Evolutionary conservation across 2,888 invertebrate species (phyloP).

Genomic region (Andricus quercusramuli): DNA sequence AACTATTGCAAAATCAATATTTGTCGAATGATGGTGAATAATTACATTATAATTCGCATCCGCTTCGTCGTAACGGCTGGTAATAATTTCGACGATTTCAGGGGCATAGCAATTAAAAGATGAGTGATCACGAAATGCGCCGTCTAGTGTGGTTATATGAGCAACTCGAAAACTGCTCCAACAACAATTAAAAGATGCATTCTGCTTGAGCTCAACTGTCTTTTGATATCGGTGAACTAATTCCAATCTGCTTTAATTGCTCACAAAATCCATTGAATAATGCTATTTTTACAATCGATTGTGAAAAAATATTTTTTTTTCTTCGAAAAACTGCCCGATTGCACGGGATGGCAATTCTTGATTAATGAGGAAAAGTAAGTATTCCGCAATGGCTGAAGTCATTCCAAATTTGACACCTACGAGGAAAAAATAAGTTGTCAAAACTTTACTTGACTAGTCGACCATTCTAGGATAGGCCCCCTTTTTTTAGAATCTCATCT

Average conservation of each 20-base stretch:
- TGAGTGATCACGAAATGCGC: slow-evolving; percentile 37
- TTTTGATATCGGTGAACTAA: slow-evolving; percentile 57
- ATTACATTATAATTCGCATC: slow-evolving; percentile 15
- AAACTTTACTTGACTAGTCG: no score
- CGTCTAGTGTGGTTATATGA: slow-evolving; percentile 23
- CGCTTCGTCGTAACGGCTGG: not conserved
- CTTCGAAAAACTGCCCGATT: no score
- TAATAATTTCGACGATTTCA: slow-evolving; percentile 17
- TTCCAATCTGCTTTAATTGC: slow-evolving; percentile 61
- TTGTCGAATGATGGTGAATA: slow-evolving; percentile 8
- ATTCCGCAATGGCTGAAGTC: no score
- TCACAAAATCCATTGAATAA: not conserved
- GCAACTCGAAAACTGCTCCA: slow-evolving; percentile 44
- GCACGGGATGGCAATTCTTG: no score
- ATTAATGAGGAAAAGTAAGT: no score
- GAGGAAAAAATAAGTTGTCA: no score
- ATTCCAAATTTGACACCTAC: no score
- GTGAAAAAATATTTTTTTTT: no score
- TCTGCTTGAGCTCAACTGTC: slow-evolving; percentile 25
- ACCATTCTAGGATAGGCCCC: no score
- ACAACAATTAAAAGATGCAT: slow-evolving; percentile 52
- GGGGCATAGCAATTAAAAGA: slow-evolving; percentile 44
- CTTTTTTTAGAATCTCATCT: no score
- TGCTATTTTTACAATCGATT: not conserved
- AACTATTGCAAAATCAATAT: slow-evolving; percentile 29